Conservation (phyloP, 2,888 invertebrate species). For the Amphipoea lucens region DNA sequence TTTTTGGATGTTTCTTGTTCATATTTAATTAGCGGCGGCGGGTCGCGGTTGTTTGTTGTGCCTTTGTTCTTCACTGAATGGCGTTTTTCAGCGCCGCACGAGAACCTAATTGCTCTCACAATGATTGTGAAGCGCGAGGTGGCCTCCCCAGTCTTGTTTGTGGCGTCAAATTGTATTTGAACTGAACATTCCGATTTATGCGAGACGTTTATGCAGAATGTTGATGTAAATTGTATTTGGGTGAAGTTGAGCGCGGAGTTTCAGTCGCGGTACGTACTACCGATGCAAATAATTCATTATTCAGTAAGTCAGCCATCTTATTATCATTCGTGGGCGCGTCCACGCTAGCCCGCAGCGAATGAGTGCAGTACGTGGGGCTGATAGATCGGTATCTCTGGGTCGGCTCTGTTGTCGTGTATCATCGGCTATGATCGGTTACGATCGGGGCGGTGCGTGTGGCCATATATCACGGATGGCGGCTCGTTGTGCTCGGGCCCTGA, state of each 20-base stretch:
- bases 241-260: slow-evolving; percentile 12
- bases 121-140: slow-evolving; percentile 31
- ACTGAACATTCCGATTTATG: neutral
- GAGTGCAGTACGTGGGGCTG: slow-evolving; percentile 9
- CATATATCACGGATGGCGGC: slow-evolving; percentile 9
- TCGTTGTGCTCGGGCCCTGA: neutral
- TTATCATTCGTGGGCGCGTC: slow-evolving; percentile 11
- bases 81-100: slow-evolving; percentile 27
- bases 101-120: slow-evolving; percentile 35
- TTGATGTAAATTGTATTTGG: slow-evolving; percentile 11
- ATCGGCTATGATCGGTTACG: slow-evolving; percentile 13
- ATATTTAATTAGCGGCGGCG: slow-evolving; percentile 60
- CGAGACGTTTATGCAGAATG: neutral
- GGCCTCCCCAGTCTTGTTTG: slow-evolving; percentile 3
- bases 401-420: slow-evolving; percentile 15
- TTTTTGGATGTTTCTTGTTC: slow-evolving; percentile 64
- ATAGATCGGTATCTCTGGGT: slow-evolving; percentile 7
- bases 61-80: slow-evolving; percentile 51
- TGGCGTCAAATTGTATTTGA: neutral
- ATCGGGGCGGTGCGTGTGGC: slow-evolving; percentile 20
- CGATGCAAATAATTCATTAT: slow-evolving; percentile 31
- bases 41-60: slow-evolving; percentile 44
- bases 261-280: neutral
- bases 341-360: slow-evolving; percentile 1
- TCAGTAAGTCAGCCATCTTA: slow-evolving; percentile 20